These are phyloP conservation scores for Sphaeramia orbicularis DNA, from an alignment of 2,797 vertebrate genomes.

Conservation along the genomic window DNA sequence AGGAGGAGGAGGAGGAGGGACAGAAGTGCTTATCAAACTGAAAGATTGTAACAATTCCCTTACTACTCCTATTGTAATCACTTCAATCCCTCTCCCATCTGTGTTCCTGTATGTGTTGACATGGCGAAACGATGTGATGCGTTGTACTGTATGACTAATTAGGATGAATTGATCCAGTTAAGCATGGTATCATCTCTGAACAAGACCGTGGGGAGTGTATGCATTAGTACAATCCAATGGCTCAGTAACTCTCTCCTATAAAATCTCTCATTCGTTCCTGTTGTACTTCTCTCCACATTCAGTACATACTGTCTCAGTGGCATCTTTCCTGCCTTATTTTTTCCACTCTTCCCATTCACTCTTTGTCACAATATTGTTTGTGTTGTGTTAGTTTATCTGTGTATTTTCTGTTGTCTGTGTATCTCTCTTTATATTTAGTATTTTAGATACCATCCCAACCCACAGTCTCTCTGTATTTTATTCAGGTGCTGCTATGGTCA, in stretches of 20 bases:
- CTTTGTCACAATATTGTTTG: slow-evolving; percentile 46
- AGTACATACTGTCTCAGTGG: slow-evolving; percentile 24
- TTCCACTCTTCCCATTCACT: slow-evolving; percentile 25
- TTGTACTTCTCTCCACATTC: slow-evolving; percentile 33
- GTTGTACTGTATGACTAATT: slow-evolving; percentile 83
- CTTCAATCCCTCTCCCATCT: slow-evolving; percentile 70
- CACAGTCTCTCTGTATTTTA: slow-evolving; percentile 52
- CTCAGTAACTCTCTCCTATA: slow-evolving; percentile 68
- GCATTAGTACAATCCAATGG: slow-evolving; percentile 76
- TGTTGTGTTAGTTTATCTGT: slow-evolving; percentile 54
- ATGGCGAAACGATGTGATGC: slow-evolving; percentile 71
- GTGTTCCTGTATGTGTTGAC: slow-evolving; percentile 81
- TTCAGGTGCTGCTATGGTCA: slow-evolving; percentile 66
- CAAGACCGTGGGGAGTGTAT: slow-evolving; percentile 78
- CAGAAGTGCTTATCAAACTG: slow-evolving; percentile 77
- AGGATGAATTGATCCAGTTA: slow-evolving; percentile 84
- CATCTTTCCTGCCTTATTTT: slow-evolving; percentile 24
- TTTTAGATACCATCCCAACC: slow-evolving; percentile 30
- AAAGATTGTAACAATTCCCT: slow-evolving; percentile 78
- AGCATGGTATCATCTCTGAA: slow-evolving; percentile 80
- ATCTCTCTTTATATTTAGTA: slow-evolving; percentile 33
- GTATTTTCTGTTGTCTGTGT: slow-evolving; percentile 42
- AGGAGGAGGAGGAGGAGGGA: slow-evolving; percentile 37
- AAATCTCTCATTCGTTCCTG: slow-evolving; percentile 48
- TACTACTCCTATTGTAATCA: slow-evolving; percentile 74